Conservation (phyloP, 2,888 invertebrate species). For the Lepidonotus clava region DNA sequence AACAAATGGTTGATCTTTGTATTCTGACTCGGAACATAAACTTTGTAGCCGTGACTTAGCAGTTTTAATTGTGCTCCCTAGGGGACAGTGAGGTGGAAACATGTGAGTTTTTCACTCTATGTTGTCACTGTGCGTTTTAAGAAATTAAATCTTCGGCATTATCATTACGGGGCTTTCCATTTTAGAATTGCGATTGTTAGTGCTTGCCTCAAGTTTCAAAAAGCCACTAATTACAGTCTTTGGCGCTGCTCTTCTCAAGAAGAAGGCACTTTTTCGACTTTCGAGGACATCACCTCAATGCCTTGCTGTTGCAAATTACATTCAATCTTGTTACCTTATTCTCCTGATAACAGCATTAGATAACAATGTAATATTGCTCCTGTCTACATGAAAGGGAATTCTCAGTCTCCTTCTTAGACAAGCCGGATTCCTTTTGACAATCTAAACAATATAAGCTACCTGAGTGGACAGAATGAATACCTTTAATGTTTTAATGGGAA, state of each 20-base stretch:
- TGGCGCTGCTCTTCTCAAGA: slow-evolving; percentile 17
- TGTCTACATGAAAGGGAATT: slow-evolving; percentile 7
- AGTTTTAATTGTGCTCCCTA: slow-evolving; percentile 11
- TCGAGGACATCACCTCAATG: neutral
- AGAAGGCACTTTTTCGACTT: neutral
- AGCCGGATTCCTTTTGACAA: neutral
- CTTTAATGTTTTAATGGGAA: neutral
- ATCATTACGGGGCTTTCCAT: neutral
- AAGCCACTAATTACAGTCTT: slow-evolving; percentile 39
- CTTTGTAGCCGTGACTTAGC: neutral
- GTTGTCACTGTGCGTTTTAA: slow-evolving; percentile 1
- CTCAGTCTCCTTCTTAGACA: slow-evolving; percentile 23
- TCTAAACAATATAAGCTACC: slow-evolving; percentile 19
- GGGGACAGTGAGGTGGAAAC: neutral
- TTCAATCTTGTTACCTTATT: slow-evolving; percentile 42
- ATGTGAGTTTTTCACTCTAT: neutral
- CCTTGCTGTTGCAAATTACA: slow-evolving; percentile 37
- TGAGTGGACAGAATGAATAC: slow-evolving; percentile 7
- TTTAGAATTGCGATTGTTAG: slow-evolving; percentile 15
- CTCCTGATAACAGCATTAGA: slow-evolving; percentile 26
- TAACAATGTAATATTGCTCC: slow-evolving; percentile 40
- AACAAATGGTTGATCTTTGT: neutral
- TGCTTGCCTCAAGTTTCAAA: slow-evolving; percentile 36
- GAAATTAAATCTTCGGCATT: slow-evolving; percentile 27
- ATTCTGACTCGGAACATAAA: neutral